phyloP scores from a whole-genome alignment of 1,140 invertebrate genomes.

The Tetraneura akinire region DNA sequence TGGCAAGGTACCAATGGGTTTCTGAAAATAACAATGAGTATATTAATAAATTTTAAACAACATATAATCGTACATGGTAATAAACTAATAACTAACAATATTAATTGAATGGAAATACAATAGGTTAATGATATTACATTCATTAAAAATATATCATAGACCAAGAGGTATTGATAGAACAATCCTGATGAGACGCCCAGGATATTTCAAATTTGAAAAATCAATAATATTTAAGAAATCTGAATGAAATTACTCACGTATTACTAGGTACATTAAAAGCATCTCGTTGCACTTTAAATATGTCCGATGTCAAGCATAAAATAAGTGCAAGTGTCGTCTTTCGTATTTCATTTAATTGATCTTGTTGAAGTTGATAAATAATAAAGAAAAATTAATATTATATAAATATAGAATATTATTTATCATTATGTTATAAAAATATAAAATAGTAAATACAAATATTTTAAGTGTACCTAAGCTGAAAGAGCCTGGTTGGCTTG shows the following conservation, averaged over 20 bases:
- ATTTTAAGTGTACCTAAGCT: constrained; percentile 74
- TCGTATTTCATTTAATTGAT: constrained; percentile 83
- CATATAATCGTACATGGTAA: no score
- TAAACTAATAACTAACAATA: no score
- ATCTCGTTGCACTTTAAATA: constrained; percentile 14
- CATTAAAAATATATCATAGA: no score
- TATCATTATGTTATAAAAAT: not conserved
- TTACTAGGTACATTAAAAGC: not conserved
- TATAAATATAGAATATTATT: no score
- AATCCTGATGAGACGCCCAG: no score
- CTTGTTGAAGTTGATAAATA: constrained; percentile 57
- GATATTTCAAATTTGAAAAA: no score
- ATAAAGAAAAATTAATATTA: no score
- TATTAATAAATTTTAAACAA: no score
- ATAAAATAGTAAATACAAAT: not conserved
- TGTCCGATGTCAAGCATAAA: constrained; percentile 73
- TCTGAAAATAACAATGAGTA: not conserved
- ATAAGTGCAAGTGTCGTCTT: constrained; percentile 79
- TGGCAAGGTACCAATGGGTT: constrained; percentile 25
- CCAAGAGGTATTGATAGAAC: no score
- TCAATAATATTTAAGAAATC: no score
- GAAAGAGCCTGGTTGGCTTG: constrained; percentile 67
- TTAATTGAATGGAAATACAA: no score
- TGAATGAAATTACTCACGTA: constrained; percentile 25
- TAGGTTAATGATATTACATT: no score